phyloP scores from a whole-genome alignment of 2,113 vertebrate species.

The Salvelinus sp. region DNA sequence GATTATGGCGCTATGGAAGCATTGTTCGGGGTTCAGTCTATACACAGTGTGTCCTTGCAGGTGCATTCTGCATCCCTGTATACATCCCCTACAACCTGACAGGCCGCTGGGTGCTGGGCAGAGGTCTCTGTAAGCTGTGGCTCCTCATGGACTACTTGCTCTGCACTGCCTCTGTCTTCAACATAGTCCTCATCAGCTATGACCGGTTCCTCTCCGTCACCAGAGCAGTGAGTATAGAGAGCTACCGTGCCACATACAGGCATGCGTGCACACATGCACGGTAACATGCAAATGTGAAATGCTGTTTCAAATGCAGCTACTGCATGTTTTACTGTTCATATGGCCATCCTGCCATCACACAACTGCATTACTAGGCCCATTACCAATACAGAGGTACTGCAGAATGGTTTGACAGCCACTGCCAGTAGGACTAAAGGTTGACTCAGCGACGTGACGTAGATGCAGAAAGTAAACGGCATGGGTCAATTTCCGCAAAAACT shows the following conservation, averaged over 20 bases:
- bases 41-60: slow-evolving; percentile 57
- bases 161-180: slow-evolving; percentile 88
- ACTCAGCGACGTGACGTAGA: too few relatives aligned
- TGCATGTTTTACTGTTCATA: too few relatives aligned
- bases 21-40: background rate
- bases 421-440: too few relatives aligned
- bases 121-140: slow-evolving; percentile 82
- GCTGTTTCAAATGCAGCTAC: too few relatives aligned
- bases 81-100: slow-evolving; percentile 83
- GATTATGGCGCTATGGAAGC: too few relatives aligned
- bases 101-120: slow-evolving; percentile 78
- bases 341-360: too few relatives aligned
- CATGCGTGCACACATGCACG: background rate
- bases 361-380: too few relatives aligned
- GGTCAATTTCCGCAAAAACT: too few relatives aligned
- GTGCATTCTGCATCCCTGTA: slow-evolving; percentile 83
- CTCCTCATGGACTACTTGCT: slow-evolving; percentile 84
- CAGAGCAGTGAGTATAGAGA: slow-evolving; percentile 81
- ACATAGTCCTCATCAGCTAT: slow-evolving; percentile 90
- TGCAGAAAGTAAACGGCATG: too few relatives aligned
- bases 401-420: too few relatives aligned
- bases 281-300: too few relatives aligned
- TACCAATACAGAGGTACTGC: too few relatives aligned
- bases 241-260: background rate
- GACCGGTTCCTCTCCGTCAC: slow-evolving; percentile 91